Percentiles rank a stretch among this genome's conserved stretches.
Evolutionary conservation across 2,888 invertebrate species (phyloP).

Genomic region (Dicycla oo): DNA sequence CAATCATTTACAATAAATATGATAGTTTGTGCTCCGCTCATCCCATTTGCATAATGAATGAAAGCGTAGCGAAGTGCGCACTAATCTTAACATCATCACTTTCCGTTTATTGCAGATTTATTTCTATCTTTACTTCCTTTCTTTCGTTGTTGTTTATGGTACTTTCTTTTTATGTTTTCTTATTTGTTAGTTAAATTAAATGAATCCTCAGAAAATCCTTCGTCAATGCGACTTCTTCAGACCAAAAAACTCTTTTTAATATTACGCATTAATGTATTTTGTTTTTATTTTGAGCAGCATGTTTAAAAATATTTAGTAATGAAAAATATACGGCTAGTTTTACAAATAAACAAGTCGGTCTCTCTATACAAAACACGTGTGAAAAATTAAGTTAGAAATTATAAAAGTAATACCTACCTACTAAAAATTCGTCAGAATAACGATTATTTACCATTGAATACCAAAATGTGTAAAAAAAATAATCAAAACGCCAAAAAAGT

Average conservation of each 20-base stretch:
- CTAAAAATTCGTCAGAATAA: no score
- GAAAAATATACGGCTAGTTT: not conserved
- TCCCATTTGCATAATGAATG: slow-evolving; percentile 64
- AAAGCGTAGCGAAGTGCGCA: slow-evolving; percentile 50
- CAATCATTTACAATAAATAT: slow-evolving; percentile 67
- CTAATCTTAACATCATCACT: slow-evolving; percentile 45
- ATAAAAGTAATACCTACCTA: not conserved
- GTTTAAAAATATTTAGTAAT: not conserved
- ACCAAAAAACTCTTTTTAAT: not conserved
- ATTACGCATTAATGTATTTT: not conserved
- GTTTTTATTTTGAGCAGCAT: not conserved
- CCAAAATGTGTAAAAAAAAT: no score
- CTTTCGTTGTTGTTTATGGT: slow-evolving; percentile 1
- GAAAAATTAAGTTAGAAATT: not conserved
- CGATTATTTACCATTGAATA: no score
- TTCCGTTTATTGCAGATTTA: slow-evolving; percentile 31
- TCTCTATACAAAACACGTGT: not conserved
- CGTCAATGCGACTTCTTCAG: no score
- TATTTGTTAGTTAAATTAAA: not conserved
- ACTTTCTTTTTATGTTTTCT: not conserved
- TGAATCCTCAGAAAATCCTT: no score
- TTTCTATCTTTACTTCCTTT: slow-evolving; percentile 8
- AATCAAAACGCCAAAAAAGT: not conserved
- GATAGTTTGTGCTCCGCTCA: slow-evolving; percentile 36
- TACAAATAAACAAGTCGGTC: not conserved